These are phyloP conservation scores for Ferdinandea cuprea DNA, from an alignment of 2,888 invertebrate genomes.

Conservation along the genomic window DNA sequence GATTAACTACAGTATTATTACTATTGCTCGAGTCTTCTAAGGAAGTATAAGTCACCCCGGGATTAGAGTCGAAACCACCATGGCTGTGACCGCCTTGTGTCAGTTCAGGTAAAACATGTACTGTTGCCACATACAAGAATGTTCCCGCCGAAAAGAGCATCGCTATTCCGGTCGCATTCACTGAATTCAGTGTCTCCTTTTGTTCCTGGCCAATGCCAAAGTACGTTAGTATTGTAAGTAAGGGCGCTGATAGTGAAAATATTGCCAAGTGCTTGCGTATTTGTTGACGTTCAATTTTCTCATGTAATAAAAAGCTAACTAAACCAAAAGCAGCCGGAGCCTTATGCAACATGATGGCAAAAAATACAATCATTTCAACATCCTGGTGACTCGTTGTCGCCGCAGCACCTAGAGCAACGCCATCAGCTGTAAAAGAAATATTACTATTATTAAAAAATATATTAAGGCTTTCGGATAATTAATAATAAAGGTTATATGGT, in stretches of 20 bases:
- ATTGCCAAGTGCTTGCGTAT: conserved; percentile 95
- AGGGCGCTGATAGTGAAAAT: conserved; percentile 96
- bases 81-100: conserved; percentile 84
- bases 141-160: conserved; percentile 99
- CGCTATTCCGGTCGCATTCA: conserved; percentile 97
- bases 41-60: conserved; percentile 46
- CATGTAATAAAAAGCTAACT: conserved; percentile 98
- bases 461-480: not conserved
- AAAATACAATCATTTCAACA: conserved; percentile 98
- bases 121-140: conserved; percentile 98
- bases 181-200: conserved; percentile 93
- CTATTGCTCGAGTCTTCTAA: conserved; percentile 78
- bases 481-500: no score
- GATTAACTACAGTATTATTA: conserved; percentile 48
- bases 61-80: conserved; percentile 66
- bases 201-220: conserved; percentile 96
- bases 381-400: conserved; percentile 98
- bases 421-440: conserved; percentile 89
- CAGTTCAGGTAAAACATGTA: conserved; percentile 98
- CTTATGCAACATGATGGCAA: conserved; percentile 99
- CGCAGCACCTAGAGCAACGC: conserved; percentile 98
- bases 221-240: conserved; percentile 94
- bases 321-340: conserved; percentile 99
- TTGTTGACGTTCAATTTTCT: conserved; percentile 92
- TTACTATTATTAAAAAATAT: conserved; percentile 3